A percentile compares a stretch with the other conserved stretches of the same genome.
Conservation (phyloP, 2,888 invertebrate species). For the Calephelis perditalis region DNA sequence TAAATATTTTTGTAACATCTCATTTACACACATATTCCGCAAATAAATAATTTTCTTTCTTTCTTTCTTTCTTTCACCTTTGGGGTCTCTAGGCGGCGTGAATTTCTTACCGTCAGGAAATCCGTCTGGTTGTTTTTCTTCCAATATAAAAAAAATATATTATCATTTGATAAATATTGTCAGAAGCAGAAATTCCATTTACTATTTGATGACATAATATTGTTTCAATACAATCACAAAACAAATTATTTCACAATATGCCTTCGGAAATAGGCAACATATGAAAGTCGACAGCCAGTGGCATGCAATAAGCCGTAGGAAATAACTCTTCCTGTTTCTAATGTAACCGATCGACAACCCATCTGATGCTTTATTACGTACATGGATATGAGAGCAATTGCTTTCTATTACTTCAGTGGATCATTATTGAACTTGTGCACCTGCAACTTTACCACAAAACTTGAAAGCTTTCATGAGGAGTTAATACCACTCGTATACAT, state of each 20-base stretch:
- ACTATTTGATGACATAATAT: not conserved
- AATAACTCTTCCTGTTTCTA: constrained; percentile 46
- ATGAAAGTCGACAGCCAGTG: constrained; percentile 3
- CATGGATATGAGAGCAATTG: constrained; percentile 14
- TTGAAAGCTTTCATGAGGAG: not conserved
- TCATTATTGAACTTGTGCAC: not conserved
- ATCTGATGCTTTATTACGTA: constrained; percentile 40
- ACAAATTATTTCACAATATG: constrained; percentile 10
- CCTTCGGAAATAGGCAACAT: constrained; percentile 10
- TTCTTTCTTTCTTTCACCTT: too few species aligned
- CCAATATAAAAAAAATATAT: too few species aligned
- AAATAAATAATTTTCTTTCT: too few species aligned
- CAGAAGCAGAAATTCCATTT: too few species aligned
- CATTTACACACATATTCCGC: too few species aligned
- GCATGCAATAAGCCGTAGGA: constrained; percentile 14
- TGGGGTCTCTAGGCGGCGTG: too few species aligned
- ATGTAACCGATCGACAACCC: constrained; percentile 36
- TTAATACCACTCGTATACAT: too few species aligned
- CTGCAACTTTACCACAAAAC: not conserved
- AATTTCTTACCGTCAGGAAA: too few species aligned
- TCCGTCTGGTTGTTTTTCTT: too few species aligned
- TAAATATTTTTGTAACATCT: too few species aligned
- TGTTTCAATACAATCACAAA: constrained; percentile 5
- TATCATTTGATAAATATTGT: too few species aligned
- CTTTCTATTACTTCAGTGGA: not conserved